phyloP scores from a whole-genome alignment of 2,888 invertebrate genomes.

The Hipparchia sbordonii region DNA sequence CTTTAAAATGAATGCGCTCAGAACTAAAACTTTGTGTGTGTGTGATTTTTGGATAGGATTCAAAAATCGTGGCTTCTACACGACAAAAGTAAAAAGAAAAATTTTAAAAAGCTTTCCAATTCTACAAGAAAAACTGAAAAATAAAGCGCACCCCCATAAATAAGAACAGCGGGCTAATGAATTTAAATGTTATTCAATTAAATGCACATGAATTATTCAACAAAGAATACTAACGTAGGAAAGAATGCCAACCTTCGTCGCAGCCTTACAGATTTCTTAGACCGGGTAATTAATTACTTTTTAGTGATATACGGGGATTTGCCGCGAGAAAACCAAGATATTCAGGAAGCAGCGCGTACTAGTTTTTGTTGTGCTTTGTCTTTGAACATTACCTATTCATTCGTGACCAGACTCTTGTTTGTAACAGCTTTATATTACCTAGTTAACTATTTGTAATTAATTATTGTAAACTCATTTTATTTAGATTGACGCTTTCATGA shows the following conservation, averaged over 20 bases:
- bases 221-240: slow-evolving; percentile 69
- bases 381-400: slow-evolving; percentile 26
- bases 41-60: no score
- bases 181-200: slow-evolving; percentile 79
- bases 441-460: neutral
- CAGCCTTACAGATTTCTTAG: slow-evolving; percentile 56
- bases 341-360: slow-evolving; percentile 34
- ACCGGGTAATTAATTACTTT: slow-evolving; percentile 68
- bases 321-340: slow-evolving; percentile 35
- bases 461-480: slow-evolving; percentile 18
- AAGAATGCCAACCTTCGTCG: slow-evolving; percentile 67
- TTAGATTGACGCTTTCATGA: slow-evolving; percentile 20
- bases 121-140: slow-evolving; percentile 22
- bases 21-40: no score
- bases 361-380: slow-evolving; percentile 31
- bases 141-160: slow-evolving; percentile 39
- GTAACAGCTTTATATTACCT: slow-evolving; percentile 13
- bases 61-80: neutral
- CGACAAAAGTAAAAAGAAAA: neutral
- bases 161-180: slow-evolving; percentile 58
- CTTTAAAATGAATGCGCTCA: no score
- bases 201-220: slow-evolving; percentile 79
- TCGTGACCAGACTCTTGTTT: slow-evolving; percentile 27
- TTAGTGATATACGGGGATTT: slow-evolving; percentile 39
- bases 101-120: neutral